phyloP scores from a whole-genome alignment of 2,888 invertebrate species.

The Heliconius cydno region DNA sequence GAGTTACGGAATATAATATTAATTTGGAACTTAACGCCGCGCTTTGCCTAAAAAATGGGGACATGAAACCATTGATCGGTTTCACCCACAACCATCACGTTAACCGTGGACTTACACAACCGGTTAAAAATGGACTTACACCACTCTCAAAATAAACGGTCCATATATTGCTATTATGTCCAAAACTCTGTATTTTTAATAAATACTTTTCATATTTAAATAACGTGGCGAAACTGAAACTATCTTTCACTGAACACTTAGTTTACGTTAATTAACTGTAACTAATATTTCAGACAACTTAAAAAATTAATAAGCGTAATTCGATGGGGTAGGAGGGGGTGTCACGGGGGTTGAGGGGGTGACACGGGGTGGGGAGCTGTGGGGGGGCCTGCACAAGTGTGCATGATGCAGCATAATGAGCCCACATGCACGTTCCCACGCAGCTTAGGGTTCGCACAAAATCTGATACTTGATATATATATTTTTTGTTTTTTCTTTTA shows the following conservation, averaged over 20 bases:
- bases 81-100: too few relatives aligned
- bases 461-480: constrained; percentile 15
- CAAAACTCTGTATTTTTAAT: neutral
- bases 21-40: too few relatives aligned
- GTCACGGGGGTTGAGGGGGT: neutral
- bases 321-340: constrained; percentile 6
- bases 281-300: constrained; percentile 29
- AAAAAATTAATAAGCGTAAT: constrained; percentile 28
- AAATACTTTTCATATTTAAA: neutral
- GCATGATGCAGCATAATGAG: constrained; percentile 43
- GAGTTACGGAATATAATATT: too few relatives aligned
- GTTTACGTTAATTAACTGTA: constrained; percentile 25
- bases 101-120: too few relatives aligned
- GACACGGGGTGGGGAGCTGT: neutral
- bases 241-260: constrained; percentile 2
- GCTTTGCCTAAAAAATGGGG: too few relatives aligned
- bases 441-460: constrained; percentile 25
- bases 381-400: constrained; percentile 31
- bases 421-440: constrained; percentile 44
- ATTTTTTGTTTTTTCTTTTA: neutral
- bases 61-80: too few relatives aligned
- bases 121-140: too few relatives aligned
- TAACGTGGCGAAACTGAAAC: neutral
- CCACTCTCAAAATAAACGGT: too few relatives aligned
- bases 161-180: too few relatives aligned